Conservation (phyloP, 2,888 invertebrate species). For the Eupithecia vulgata region DNA sequence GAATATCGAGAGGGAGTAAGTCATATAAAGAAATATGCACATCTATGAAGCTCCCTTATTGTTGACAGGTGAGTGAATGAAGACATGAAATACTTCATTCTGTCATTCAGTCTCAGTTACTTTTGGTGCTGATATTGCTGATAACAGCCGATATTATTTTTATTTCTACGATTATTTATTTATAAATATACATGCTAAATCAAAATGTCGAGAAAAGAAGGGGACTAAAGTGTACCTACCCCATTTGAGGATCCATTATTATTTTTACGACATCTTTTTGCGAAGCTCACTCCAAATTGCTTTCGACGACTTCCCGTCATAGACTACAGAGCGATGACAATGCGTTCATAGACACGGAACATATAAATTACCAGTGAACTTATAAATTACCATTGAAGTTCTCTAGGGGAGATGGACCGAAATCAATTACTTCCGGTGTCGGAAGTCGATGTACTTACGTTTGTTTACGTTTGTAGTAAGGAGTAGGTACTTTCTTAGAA, state of each 20-base stretch:
- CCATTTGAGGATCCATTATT: not conserved
- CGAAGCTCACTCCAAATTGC: not conserved
- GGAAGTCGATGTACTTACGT: slow-evolving; percentile 16
- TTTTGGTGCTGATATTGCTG: too few species aligned
- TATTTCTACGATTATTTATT: too few species aligned
- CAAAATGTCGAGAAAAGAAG: not conserved
- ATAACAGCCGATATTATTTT: too few species aligned
- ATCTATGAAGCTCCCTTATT: too few species aligned
- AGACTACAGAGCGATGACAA: slow-evolving; percentile 16
- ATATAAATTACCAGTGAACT: slow-evolving; percentile 31
- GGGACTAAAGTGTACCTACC: not conserved
- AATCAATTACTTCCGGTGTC: slow-evolving; percentile 49
- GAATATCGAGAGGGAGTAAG: too few species aligned
- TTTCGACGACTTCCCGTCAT: slow-evolving; percentile 15
- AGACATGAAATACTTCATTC: too few species aligned
- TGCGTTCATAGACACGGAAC: slow-evolving; percentile 17
- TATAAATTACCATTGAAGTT: slow-evolving; percentile 30
- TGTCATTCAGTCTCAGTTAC: too few species aligned
- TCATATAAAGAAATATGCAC: too few species aligned
- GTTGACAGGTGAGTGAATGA: too few species aligned
- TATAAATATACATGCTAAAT: not conserved
- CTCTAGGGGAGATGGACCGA: slow-evolving; percentile 36
- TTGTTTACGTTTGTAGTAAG: slow-evolving; percentile 1
- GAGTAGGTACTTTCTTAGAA: not conserved
- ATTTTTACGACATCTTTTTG: slow-evolving; percentile 4